Conservation (phyloP, 2,113 vertebrate species). For the Psilopsiagon aurifrons region DNA sequence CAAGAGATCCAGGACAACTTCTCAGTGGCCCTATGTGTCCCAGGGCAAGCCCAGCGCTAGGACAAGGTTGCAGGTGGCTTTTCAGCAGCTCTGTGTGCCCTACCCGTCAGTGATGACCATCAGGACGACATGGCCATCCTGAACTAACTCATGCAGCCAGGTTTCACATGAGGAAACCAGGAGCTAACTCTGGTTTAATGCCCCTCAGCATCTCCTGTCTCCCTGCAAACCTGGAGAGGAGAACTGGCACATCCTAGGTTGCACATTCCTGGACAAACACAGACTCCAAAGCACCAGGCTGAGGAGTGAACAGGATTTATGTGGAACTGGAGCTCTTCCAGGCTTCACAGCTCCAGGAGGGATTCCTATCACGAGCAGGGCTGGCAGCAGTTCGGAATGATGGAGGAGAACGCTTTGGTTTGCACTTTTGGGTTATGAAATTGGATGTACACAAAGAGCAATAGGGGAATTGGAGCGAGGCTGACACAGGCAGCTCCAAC, state of each 20-base stretch:
- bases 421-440: constrained; percentile 1
- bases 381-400: background rate
- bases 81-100: background rate
- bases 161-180: background rate
- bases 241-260: background rate
- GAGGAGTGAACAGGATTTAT: background rate
- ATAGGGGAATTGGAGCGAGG: background rate
- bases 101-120: too few relatives aligned
- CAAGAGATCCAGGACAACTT: background rate
- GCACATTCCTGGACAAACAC: background rate
- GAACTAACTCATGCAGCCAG: background rate
- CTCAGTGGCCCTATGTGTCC: background rate
- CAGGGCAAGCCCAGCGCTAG: fast-evolving
- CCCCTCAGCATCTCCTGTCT: background rate
- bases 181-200: background rate
- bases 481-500: background rate
- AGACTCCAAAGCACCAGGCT: background rate
- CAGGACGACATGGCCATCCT: background rate
- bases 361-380: constrained; percentile 37
- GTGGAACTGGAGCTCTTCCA: constrained; percentile 48
- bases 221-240: background rate
- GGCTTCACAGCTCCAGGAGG: constrained; percentile 22
- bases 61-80: background rate
- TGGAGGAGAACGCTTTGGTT: background rate
- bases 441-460: background rate